Evolutionary conservation across 2,113 vertebrate genomes (phyloP).

Genomic region (Hyaena hyaena): DNA sequence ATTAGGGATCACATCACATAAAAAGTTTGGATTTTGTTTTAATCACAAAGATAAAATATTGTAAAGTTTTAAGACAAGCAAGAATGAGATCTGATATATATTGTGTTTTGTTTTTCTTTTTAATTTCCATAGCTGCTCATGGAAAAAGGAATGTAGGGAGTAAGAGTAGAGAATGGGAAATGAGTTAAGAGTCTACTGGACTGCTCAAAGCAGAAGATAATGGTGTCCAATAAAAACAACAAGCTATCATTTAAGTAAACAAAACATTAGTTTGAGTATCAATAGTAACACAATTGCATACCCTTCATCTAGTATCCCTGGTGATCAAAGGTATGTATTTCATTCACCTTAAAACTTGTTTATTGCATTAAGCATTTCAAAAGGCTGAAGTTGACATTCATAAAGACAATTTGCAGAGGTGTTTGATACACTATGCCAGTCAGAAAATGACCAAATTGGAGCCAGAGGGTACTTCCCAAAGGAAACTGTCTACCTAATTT

Average conservation of each 20-base stretch:
- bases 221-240: background rate
- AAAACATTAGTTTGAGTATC: background rate
- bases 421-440: background rate
- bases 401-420: background rate
- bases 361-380: background rate
- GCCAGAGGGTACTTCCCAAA: background rate
- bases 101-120: background rate
- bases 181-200: background rate
- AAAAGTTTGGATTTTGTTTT: background rate
- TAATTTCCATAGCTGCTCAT: background rate
- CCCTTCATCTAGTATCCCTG: background rate
- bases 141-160: background rate
- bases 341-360: background rate
- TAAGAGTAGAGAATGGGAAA: background rate
- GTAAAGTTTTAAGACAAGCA: background rate
- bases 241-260: background rate
- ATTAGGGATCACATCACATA: background rate
- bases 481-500: constrained; percentile 10
- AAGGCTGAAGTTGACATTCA: background rate
- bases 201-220: background rate
- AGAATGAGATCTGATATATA: background rate
- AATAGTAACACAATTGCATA: background rate
- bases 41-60: background rate
- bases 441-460: background rate
- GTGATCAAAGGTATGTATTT: background rate